Percentiles rank a stretch among this genome's conserved stretches.
phyloP scores from a whole-genome alignment of 2,113 vertebrate species.

The Nicator chloris region DNA sequence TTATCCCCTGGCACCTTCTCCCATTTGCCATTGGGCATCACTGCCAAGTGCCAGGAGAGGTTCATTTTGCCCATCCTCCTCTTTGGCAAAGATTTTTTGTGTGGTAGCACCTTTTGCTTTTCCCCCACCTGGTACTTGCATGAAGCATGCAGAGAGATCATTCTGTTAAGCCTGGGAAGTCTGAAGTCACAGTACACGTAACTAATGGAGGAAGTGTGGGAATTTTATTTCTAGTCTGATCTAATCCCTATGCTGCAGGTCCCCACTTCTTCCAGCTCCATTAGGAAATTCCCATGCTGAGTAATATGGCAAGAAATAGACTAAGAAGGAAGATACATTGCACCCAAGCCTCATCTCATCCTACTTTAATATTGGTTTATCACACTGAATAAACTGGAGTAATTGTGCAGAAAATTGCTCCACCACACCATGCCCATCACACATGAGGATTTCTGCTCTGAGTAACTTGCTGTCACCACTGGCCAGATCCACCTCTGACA shows the following conservation, averaged over 20 bases:
- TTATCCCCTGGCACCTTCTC: neutral
- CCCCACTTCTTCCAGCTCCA: neutral
- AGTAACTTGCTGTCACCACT: neutral
- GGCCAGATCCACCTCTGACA: neutral
- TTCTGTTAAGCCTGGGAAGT: neutral
- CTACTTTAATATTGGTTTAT: neutral
- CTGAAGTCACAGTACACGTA: neutral
- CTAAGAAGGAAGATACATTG: neutral
- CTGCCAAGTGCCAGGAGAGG: neutral
- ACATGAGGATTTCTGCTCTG: neutral
- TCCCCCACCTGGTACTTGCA: neutral
- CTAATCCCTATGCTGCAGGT: neutral
- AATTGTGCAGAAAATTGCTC: slow-evolving; percentile 46
- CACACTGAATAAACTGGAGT: slow-evolving; percentile 17
- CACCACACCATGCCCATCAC: neutral
- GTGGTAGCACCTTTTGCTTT: neutral
- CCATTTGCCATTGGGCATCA: rapidly evolving
- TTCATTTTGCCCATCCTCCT: neutral
- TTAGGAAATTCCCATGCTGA: neutral
- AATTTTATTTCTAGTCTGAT: neutral
- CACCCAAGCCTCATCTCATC: neutral
- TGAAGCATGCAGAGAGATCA: neutral
- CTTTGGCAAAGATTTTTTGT: neutral
- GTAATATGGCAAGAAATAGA: neutral
- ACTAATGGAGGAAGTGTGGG: rapidly evolving